phyloP scores from a whole-genome alignment of 2,888 invertebrate species.

The Drosophila niveifrons region DNA sequence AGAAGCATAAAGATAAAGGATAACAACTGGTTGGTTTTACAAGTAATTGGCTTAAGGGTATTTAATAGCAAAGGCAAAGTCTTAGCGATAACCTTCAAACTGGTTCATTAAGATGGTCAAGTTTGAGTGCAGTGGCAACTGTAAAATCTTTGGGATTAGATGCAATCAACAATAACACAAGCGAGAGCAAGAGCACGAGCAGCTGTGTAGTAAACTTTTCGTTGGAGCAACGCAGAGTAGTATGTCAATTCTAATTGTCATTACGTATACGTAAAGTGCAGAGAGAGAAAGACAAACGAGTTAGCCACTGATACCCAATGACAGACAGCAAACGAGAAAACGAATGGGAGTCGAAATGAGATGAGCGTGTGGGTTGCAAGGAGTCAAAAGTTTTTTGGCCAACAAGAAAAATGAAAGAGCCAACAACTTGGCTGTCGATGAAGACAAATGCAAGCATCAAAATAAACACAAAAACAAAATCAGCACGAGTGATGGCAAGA shows the following conservation, averaged over 20 bases:
- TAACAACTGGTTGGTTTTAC: neutral
- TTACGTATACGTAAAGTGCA: slow-evolving; percentile 81
- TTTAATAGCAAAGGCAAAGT: slow-evolving; percentile 31
- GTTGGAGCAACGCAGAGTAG: slow-evolving; percentile 50
- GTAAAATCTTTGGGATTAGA: slow-evolving; percentile 79
- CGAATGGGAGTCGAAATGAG: slow-evolving; percentile 39
- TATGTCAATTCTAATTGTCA: slow-evolving; percentile 81
- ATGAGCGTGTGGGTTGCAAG: slow-evolving; percentile 25
- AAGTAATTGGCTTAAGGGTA: slow-evolving; percentile 49
- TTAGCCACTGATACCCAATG: slow-evolving; percentile 78
- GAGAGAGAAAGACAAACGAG: slow-evolving; percentile 75
- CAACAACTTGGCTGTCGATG: slow-evolving; percentile 80
- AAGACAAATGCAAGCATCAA: slow-evolving; percentile 75
- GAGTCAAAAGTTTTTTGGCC: slow-evolving; percentile 71
- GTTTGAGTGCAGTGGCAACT: slow-evolving; percentile 52
- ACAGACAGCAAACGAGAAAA: slow-evolving; percentile 66
- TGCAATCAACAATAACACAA: slow-evolving; percentile 80
- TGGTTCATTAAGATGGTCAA: slow-evolving; percentile 67
- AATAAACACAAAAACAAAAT: slow-evolving; percentile 28
- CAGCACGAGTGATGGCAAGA: neutral
- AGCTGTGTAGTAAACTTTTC: slow-evolving; percentile 53
- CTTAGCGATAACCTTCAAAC: slow-evolving; percentile 33
- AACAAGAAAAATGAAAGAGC: slow-evolving; percentile 79
- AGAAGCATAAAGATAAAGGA: neutral
- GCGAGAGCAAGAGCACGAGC: slow-evolving; percentile 43